phyloP scores from a whole-genome alignment of 2,797 vertebrate genomes.

The Steatocranus sp. region DNA sequence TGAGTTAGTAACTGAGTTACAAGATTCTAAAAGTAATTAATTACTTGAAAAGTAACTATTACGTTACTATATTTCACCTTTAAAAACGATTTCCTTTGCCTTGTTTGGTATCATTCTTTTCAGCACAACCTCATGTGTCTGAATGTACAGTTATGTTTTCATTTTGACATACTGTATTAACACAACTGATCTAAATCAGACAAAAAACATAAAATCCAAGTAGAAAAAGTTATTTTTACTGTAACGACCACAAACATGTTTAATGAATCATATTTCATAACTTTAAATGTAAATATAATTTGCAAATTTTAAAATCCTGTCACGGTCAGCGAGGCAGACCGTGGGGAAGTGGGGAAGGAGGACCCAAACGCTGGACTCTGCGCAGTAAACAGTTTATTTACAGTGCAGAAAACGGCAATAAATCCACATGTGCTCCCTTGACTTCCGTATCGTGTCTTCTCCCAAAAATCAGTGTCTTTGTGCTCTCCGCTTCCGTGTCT shows the following conservation, averaged over 20 bases:
- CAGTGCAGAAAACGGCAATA: too few species aligned
- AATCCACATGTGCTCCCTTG: too few species aligned
- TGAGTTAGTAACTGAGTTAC: neutral
- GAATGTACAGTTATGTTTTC: neutral
- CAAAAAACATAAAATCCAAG: neutral
- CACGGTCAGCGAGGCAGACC: too few species aligned
- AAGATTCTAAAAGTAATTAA: neutral
- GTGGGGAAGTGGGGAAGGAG: too few species aligned
- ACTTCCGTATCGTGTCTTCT: too few species aligned
- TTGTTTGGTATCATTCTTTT: neutral
- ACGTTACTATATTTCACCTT: neutral
- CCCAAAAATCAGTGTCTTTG: too few species aligned
- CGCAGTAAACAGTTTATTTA: too few species aligned
- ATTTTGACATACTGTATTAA: neutral
- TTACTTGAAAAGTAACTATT: neutral
- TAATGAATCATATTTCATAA: neutral
- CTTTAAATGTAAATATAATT: neutral
- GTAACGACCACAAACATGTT: neutral
- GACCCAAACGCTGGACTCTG: too few species aligned
- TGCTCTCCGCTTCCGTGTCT: too few species aligned
- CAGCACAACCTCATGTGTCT: neutral
- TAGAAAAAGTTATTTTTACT: neutral
- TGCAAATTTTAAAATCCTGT: neutral
- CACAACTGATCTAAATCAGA: neutral
- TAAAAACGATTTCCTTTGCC: neutral